phyloP scores from a whole-genome alignment of 2,888 invertebrate species.

The Andrena dorsata region DNA sequence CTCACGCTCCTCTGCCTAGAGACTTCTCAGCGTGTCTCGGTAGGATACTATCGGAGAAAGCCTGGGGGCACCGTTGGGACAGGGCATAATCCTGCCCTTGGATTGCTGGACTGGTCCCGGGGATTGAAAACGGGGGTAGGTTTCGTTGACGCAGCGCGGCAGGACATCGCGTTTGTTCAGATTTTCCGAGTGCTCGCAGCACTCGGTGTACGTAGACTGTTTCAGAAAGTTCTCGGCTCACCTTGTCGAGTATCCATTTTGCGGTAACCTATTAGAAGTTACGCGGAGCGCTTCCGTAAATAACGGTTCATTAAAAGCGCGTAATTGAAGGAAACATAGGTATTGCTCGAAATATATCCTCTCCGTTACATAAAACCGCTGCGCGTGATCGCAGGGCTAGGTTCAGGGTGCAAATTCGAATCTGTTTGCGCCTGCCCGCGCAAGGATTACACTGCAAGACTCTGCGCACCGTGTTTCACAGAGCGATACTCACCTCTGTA shows the following conservation, averaged over 20 bases:
- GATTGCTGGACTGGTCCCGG: background rate
- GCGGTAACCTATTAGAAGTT: conserved; percentile 6
- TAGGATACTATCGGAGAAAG: background rate
- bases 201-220: background rate
- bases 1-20: conserved; percentile 56
- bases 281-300: background rate
- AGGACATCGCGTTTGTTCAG: background rate
- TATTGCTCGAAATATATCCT: conserved; percentile 31
- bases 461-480: background rate
- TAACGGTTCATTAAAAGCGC: conserved; percentile 15
- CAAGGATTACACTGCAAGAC: background rate
- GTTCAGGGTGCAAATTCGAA: too few species aligned
- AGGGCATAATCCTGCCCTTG: background rate
- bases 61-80: background rate
- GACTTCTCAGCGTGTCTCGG: background rate
- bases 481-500: background rate
- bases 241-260: background rate
- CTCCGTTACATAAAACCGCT: background rate
- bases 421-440: too few species aligned
- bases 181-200: background rate
- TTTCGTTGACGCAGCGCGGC: background rate
- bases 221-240: background rate
- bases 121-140: background rate
- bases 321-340: conserved; percentile 15
- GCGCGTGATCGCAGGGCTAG: background rate